A percentile compares a stretch with the other conserved stretches of the same genome.
Conservation (phyloP, 2,888 invertebrate species). For the Phalera bucephala region DNA sequence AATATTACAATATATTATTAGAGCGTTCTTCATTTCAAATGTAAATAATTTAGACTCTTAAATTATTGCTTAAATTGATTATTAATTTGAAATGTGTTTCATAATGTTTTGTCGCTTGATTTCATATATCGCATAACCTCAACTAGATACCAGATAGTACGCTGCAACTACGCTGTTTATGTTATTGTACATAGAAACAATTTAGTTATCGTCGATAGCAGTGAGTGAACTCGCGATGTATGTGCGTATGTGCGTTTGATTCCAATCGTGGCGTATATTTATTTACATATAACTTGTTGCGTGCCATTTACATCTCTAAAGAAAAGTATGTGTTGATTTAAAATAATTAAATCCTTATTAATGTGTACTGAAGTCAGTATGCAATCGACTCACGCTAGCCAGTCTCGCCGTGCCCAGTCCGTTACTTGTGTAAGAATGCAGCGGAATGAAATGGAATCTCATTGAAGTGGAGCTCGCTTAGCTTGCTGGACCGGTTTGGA, state of each 20-base stretch:
- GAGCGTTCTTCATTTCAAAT: no score
- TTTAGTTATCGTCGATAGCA: conserved; percentile 42
- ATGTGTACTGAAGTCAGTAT: conserved; percentile 14
- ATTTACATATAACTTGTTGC: conserved; percentile 47
- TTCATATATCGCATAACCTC: conserved; percentile 21
- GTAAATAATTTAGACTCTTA: no score
- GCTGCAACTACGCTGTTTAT: conserved; percentile 38
- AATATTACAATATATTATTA: no score
- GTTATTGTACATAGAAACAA: conserved; percentile 38
- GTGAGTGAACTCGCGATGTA: conserved; percentile 53
- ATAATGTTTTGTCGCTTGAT: no score
- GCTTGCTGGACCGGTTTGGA: conserved; percentile 70
- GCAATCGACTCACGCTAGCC: conserved; percentile 37
- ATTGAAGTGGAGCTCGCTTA: conserved; percentile 70
- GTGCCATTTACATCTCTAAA: conserved; percentile 14
- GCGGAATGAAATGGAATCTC: conserved; percentile 80
- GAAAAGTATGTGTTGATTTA: conserved; percentile 3
- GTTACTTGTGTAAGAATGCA: conserved; percentile 79
- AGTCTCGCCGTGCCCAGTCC: conserved; percentile 60
- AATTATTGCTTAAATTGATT: no score
- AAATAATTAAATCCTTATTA: background rate
- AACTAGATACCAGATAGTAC: conserved; percentile 23
- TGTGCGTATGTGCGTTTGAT: conserved; percentile 39
- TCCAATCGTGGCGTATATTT: conserved; percentile 23
- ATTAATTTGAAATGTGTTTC: no score